Evolutionary conservation across 2,888 invertebrate species (phyloP).

Genomic region (Barypeithes pellucidus): DNA sequence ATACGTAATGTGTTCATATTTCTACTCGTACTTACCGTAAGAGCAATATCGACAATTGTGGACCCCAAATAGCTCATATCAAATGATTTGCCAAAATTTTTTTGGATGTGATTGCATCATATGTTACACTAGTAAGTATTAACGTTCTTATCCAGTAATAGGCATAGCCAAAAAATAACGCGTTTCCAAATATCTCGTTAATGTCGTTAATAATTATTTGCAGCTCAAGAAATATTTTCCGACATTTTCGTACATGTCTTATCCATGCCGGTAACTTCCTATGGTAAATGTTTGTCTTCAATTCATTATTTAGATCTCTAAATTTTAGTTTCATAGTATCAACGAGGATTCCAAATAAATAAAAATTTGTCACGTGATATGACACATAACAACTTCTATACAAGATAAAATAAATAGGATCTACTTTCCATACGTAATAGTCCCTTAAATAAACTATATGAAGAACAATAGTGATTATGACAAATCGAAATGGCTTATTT

Average conservation of each 20-base stretch:
- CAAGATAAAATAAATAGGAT: conserved; percentile 1
- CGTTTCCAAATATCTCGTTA: neutral
- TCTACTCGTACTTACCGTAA: neutral
- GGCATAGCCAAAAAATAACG: neutral
- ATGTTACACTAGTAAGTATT: neutral
- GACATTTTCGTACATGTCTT: neutral
- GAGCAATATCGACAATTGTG: neutral
- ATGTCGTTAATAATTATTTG: neutral
- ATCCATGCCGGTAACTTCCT: neutral
- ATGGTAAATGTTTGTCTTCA: neutral
- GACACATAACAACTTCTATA: conserved; percentile 8
- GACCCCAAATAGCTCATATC: neutral
- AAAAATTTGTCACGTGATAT: neutral
- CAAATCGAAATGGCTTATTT: neutral
- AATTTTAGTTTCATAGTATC: neutral
- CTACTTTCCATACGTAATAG: neutral
- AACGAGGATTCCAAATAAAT: neutral
- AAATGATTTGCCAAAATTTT: neutral
- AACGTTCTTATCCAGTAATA: neutral
- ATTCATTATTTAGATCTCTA: neutral
- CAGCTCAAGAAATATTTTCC: neutral
- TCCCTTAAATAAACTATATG: neutral
- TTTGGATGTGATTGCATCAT: neutral
- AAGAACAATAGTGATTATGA: neutral
- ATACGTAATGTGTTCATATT: too few relatives aligned